A percentile compares a stretch with the other conserved stretches of the same genome.
Conservation (phyloP, 2,797 vertebrate species). For the Vipera latastei region DNA sequence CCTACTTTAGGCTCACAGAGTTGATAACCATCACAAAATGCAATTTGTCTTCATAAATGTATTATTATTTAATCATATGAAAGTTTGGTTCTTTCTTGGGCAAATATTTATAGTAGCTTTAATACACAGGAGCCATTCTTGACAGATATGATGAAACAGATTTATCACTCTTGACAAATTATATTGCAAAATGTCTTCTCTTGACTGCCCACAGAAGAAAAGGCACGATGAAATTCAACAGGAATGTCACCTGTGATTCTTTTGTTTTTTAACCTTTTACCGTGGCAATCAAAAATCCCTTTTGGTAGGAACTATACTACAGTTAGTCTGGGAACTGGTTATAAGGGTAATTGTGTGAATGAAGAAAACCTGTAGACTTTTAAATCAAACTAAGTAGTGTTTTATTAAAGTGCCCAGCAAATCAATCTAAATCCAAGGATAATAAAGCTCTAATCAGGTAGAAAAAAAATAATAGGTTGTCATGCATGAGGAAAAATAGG, state of each 20-base stretch:
- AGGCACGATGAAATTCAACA: conserved; percentile 67
- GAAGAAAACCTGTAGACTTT: conserved; percentile 93
- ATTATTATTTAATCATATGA: conserved; percentile 81
- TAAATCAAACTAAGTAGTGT: conserved; percentile 94
- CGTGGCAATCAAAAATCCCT: conserved; percentile 77
- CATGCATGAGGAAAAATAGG: conserved; percentile 99
- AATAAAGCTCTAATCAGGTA: conserved; percentile 99
- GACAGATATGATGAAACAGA: conserved; percentile 83
- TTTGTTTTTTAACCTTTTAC: conserved; percentile 73
- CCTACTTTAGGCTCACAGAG: conserved; percentile 69
- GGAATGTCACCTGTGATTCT: conserved; percentile 89
- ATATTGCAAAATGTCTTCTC: conserved; percentile 72
- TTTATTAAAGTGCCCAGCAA: conserved; percentile 97
- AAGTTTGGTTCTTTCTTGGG: conserved; percentile 77
- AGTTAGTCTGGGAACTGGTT: conserved; percentile 73
- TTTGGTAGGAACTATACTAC: conserved; percentile 42
- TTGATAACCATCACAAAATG: conserved; percentile 73
- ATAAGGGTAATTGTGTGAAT: conserved; percentile 86
- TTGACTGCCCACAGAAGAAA: conserved; percentile 77
- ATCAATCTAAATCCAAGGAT: conserved; percentile 99
- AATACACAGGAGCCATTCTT: conserved; percentile 84
- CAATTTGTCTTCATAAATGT: conserved; percentile 82
- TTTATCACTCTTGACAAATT: conserved; percentile 91
- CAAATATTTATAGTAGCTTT: conserved; percentile 91
- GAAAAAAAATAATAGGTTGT: conserved; percentile 99